phyloP scores from a whole-genome alignment of 2,797 vertebrate genomes.

The Onychomys torridus region DNA sequence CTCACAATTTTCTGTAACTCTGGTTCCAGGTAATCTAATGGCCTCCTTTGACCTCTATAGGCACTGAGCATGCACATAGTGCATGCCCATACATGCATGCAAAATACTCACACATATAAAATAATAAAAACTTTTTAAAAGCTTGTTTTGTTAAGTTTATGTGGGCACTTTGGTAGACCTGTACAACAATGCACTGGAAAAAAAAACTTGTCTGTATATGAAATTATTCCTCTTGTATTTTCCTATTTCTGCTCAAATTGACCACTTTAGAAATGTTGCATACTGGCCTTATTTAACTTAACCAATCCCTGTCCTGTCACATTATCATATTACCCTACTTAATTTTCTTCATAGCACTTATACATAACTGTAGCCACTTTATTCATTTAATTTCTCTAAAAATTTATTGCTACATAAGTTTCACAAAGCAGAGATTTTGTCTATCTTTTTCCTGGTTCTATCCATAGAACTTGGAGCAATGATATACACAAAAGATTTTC shows the following conservation, averaged over 20 bases:
- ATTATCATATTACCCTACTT: neutral
- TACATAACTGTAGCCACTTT: neutral
- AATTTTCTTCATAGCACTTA: neutral
- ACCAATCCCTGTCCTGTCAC: neutral
- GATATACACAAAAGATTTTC: neutral
- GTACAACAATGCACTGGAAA: accelerated
- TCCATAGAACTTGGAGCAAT: neutral
- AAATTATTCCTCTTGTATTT: neutral
- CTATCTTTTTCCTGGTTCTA: conserved; percentile 14
- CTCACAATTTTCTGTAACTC: neutral
- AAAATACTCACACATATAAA: neutral
- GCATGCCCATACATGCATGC: too few relatives aligned
- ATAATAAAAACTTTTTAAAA: neutral
- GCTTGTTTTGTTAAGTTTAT: neutral
- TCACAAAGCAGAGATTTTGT: neutral
- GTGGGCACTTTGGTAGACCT: neutral
- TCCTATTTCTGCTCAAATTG: neutral
- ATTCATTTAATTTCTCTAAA: conserved; percentile 57
- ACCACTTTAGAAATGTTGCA: neutral
- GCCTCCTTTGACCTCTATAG: neutral
- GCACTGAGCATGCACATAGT: neutral
- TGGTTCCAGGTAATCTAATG: neutral
- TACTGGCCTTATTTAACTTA: neutral
- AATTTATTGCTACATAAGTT: neutral
- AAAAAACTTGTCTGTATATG: neutral